These are phyloP conservation scores for Kuschelorhynchus macadamiae DNA, from an alignment of 2,888 invertebrate species.

Conservation along the genomic window DNA sequence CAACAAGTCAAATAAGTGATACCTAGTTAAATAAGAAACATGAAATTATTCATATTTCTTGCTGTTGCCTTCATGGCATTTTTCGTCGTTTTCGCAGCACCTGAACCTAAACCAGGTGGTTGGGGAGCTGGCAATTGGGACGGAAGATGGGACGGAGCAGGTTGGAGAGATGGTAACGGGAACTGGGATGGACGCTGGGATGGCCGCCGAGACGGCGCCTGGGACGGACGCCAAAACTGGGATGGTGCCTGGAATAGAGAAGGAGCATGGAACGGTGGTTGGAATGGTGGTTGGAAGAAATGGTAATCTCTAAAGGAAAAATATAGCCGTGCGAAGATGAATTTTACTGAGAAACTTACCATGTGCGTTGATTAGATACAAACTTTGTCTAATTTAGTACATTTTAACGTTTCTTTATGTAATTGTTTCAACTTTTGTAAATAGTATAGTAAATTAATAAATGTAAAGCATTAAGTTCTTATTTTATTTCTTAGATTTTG, in stretches of 20 bases:
- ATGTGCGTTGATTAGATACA: not conserved
- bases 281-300: slow-evolving; percentile 49
- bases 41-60: slow-evolving; percentile 6
- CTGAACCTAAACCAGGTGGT: not conserved
- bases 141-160: slow-evolving; percentile 2
- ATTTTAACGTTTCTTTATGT: slow-evolving; percentile 16
- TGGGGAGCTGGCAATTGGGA: slow-evolving; percentile 24
- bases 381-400: not conserved
- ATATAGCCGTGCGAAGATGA: too few relatives aligned
- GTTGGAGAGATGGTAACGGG: slow-evolving; percentile 4
- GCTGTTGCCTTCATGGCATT: slow-evolving; percentile 6
- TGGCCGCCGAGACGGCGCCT: not conserved
- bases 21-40: not conserved
- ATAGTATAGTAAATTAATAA: slow-evolving; percentile 3
- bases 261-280: slow-evolving; percentile 48
- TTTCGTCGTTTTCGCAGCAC: not conserved
- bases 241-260: slow-evolving; percentile 47
- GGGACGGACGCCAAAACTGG: slow-evolving; percentile 44
- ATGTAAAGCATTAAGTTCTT: not conserved
- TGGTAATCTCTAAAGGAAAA: slow-evolving; percentile 2
- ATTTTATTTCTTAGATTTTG: too few relatives aligned
- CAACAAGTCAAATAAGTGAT: not conserved
- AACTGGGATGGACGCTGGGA: not conserved
- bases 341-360: slow-evolving; percentile 9
- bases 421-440: slow-evolving; percentile 2